Evolutionary conservation across 2,888 invertebrate species (phyloP).

Genomic region (Meteorus cinctellus): DNA sequence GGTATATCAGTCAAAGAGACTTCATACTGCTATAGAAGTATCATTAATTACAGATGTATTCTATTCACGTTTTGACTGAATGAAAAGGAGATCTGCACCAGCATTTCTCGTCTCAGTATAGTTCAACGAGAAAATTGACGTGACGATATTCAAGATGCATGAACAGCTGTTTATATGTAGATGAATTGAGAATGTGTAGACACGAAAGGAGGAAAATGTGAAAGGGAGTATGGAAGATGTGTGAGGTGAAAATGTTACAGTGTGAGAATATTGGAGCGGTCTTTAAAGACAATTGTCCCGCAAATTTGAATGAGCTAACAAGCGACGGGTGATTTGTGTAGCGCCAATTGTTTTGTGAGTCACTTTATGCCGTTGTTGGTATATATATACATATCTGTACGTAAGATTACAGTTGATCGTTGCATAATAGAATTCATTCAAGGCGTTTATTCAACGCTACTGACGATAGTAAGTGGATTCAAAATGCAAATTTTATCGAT

Average conservation of each 20-base stretch:
- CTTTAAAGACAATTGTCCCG: slow-evolving; percentile 22
- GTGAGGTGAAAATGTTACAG: background rate
- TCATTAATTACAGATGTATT: slow-evolving; percentile 7
- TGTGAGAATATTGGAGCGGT: background rate
- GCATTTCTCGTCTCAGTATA: background rate
- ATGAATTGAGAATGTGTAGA: slow-evolving; percentile 7
- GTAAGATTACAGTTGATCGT: background rate
- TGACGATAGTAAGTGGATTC: background rate
- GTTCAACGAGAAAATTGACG: slow-evolving; percentile 8
- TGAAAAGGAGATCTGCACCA: background rate
- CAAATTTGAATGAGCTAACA: slow-evolving; percentile 22
- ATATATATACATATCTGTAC: background rate
- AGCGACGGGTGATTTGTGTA: background rate
- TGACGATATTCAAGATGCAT: background rate
- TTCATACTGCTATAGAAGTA: background rate
- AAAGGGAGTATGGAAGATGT: background rate
- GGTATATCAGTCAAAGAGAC: too few relatives aligned
- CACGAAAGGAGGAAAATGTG: background rate
- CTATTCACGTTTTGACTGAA: background rate
- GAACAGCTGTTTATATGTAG: background rate
- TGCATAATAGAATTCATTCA: background rate
- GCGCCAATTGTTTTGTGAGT: background rate
- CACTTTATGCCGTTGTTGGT: background rate
- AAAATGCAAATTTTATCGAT: background rate
- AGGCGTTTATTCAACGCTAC: background rate